Percentiles rank a stretch among this genome's conserved stretches.
These are phyloP conservation scores for Drepanosiphum platanoidis DNA, from an alignment of 2,888 invertebrate genomes.

Conservation along the genomic window DNA sequence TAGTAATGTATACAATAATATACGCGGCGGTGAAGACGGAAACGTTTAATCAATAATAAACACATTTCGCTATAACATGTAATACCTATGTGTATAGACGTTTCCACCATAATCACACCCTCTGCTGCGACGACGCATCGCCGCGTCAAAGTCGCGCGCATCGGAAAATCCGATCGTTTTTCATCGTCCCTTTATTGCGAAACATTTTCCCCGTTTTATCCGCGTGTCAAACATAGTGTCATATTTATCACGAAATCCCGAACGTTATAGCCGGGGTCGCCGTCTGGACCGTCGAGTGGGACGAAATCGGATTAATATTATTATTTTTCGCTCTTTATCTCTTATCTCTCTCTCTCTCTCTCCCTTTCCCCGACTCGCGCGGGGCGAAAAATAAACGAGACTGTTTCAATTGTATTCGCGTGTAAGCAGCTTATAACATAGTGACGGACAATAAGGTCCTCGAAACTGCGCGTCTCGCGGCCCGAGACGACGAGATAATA, in stretches of 20 bases:
- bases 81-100: background rate
- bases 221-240: conserved; percentile 58
- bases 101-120: too few relatives aligned
- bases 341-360: background rate
- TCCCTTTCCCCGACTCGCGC: background rate
- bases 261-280: background rate
- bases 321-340: conserved; percentile 27
- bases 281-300: background rate
- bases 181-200: conserved; percentile 24
- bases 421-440: conserved; percentile 34
- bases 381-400: conserved; percentile 21
- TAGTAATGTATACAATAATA: too few relatives aligned
- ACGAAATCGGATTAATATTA: conserved; percentile 54
- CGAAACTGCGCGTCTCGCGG: background rate
- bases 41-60: background rate
- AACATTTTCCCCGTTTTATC: conserved; percentile 38
- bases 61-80: too few relatives aligned
- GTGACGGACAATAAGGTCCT: conserved; percentile 37
- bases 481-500: too few relatives aligned
- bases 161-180: conserved; percentile 25
- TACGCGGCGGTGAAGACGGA: background rate
- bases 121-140: too few relatives aligned
- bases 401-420: background rate
- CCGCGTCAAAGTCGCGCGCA: background rate
- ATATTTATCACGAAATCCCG: conserved; percentile 52